Base-by-base conservation (phyloP, 1,140 invertebrate genomes). In the Rhizoglyphus robini region DNA sequence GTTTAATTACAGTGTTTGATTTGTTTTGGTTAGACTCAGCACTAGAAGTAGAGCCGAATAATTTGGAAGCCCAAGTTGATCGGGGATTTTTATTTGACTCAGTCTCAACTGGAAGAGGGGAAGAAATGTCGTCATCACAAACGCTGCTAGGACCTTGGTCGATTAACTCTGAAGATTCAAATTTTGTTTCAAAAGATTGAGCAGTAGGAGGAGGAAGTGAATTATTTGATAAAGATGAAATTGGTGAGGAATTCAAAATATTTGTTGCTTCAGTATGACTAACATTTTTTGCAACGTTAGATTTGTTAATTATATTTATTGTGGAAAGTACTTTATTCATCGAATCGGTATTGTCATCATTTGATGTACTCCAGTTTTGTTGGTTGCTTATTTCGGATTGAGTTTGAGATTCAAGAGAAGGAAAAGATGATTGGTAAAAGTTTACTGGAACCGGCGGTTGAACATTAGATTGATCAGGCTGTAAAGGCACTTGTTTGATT, bases 341-440 rank as follows among this genome's bases (percentile, higher is more conserved):
- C 27, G n/a, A n/a, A n/a, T n/a, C n/a, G n/a, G n/a, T n/a, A n/a
- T n/a, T n/a, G n/a, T 54, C 49, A n/a, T n/a, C 49, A 23, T 27
- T 54, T 8, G n/a, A 27, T 41, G 36, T 18, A 41, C 18, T 41
- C 36, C 8, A 41, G 8, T 41, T 8, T n/a, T 60, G 58, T n/a
- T 41, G 58, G 8, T 41, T 41, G 8, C 8, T 41, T 41, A 18
- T 8, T 41, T 41, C 36, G 8, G 36, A 18, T 41, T 41, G 36
- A 41, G 18, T 41, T 18, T 41, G 36, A 41, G n/a, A 54, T 54
- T 54, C 49, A 54, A 23, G 49, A 8, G 49, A 23, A 11, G 66
- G 51, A 48, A 61, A 67, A 41, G 65, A 67, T 51, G 66, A 67
- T 67, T 64, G 65, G 31, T 41, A 67, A n/a, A n/a, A n/a, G n/a